phyloP scores from a whole-genome alignment of 2,113 vertebrate species.

The Junco hyemalis region DNA sequence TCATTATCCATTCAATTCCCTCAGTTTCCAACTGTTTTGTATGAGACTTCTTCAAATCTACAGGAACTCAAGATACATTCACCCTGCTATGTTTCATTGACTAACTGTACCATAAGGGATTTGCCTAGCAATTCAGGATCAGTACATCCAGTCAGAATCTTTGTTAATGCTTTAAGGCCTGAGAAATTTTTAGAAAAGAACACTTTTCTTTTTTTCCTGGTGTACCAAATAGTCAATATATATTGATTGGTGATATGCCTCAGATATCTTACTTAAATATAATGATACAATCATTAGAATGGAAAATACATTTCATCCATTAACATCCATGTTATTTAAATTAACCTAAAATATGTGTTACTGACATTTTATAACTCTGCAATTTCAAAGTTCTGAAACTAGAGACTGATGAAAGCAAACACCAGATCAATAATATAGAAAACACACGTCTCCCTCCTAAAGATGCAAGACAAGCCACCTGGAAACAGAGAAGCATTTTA shows the following conservation, averaged over 20 bases:
- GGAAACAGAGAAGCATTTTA: background rate
- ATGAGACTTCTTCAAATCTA: background rate
- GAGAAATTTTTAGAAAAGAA: background rate
- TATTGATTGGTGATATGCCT: background rate
- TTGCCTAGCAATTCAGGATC: background rate
- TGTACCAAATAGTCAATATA: background rate
- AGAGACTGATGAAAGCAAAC: background rate
- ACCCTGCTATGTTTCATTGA: background rate
- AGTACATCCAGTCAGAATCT: background rate
- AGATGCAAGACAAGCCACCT: background rate
- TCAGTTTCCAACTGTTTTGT: background rate
- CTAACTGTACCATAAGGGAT: background rate
- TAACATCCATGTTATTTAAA: constrained; percentile 38
- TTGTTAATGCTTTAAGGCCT: background rate
- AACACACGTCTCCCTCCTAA: background rate
- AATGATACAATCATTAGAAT: background rate
- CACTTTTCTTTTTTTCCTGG: background rate
- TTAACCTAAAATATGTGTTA: background rate
- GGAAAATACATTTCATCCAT: constrained; percentile 18
- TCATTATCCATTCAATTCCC: background rate
- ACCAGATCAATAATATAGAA: background rate
- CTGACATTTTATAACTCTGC: background rate
- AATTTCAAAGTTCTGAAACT: background rate
- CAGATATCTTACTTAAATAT: constrained; percentile 1
- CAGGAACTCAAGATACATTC: background rate